phyloP scores from a whole-genome alignment of 2,113 vertebrate species.

The Oriolus oriolus region DNA sequence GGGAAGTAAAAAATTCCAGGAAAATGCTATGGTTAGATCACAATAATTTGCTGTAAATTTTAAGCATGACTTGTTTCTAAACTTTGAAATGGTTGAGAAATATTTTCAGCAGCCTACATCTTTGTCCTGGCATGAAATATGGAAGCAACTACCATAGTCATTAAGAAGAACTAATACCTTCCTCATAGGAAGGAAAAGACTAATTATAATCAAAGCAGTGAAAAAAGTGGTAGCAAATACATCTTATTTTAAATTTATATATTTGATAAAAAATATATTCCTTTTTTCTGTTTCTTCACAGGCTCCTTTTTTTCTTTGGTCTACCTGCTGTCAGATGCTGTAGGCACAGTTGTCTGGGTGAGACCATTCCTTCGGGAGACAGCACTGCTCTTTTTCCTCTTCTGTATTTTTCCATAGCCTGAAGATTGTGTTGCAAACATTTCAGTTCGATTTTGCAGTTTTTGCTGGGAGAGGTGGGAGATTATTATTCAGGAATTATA shows the following conservation, averaged over 20 bases:
- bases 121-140: background rate
- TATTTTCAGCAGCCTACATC: background rate
- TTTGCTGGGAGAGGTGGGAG: background rate
- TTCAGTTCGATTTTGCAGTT: background rate
- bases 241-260: background rate
- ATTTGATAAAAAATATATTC: background rate
- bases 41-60: background rate
- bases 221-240: background rate
- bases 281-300: background rate
- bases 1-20: background rate
- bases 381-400: background rate
- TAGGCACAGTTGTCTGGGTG: background rate
- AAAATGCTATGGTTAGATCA: background rate
- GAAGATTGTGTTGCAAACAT: background rate
- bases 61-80: background rate
- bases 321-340: background rate
- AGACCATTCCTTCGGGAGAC: background rate
- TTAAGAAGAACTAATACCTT: background rate
- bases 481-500: background rate
- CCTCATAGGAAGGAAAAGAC: background rate
- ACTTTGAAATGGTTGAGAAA: background rate
- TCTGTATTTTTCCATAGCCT: background rate
- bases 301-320: background rate
- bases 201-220: background rate
- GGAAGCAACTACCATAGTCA: background rate